Conservation (phyloP, 2,797 vertebrate species). For the Chlorospingus flavigularis region DNA sequence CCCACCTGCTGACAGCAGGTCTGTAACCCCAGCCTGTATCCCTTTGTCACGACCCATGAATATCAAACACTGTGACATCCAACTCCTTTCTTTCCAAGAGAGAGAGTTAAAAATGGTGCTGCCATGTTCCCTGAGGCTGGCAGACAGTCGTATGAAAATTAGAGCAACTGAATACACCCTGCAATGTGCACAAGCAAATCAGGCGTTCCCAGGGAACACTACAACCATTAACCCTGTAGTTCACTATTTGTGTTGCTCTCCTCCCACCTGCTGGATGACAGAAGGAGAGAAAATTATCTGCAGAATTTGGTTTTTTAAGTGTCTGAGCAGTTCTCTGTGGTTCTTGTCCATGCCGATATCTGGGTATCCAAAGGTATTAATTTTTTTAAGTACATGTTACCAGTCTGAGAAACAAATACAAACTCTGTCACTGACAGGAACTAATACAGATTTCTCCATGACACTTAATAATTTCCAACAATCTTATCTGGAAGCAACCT, state of each 20-base stretch:
- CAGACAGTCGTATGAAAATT: not conserved
- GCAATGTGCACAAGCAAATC: not conserved
- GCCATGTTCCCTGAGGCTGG: not conserved
- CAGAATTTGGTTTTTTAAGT: not conserved
- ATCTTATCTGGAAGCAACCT: not conserved
- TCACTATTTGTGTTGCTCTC: not conserved
- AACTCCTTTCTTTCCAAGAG: not conserved
- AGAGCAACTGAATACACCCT: not conserved
- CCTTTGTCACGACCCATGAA: not conserved
- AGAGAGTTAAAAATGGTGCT: not conserved
- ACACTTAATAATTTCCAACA: not conserved
- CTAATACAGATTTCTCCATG: not conserved
- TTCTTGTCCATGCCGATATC: not conserved
- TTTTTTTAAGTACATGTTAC: not conserved
- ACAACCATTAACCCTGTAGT: not conserved
- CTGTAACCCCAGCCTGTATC: not conserved
- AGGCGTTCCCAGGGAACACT: not conserved
- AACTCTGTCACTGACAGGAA: not conserved
- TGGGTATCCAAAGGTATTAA: not conserved
- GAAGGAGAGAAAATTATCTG: not conserved
- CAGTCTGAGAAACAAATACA: not conserved
- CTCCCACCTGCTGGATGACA: constrained; percentile 17
- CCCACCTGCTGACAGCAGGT: not conserved
- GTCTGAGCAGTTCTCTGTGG: not conserved
- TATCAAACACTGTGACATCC: not conserved